A percentile compares a stretch with the other conserved stretches of the same genome.
These are phyloP conservation scores for Hyles lineata DNA, from an alignment of 2,888 invertebrate genomes.

Conservation along the genomic window DNA sequence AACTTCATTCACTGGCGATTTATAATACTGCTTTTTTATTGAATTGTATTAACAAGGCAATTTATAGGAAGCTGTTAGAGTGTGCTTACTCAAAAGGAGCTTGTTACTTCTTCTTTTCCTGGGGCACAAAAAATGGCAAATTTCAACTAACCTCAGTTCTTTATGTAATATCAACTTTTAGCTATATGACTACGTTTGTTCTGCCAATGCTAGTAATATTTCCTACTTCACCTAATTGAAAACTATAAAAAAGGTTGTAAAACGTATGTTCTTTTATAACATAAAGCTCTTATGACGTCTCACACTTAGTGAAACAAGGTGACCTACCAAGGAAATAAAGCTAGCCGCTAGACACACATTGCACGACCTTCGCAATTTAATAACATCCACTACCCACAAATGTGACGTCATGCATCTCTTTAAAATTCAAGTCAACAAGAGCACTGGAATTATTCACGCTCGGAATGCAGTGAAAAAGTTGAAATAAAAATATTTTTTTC, in stretches of 20 bases:
- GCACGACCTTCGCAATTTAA: not conserved
- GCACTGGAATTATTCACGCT: slow-evolving; percentile 1
- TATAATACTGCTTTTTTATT: not conserved
- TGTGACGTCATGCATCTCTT: not conserved
- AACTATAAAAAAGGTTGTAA: no score
- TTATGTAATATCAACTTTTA: no score
- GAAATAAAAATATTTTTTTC: not conserved
- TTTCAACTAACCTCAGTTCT: no score
- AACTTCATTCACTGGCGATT: not conserved
- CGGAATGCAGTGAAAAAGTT: not conserved
- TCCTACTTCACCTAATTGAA: no score
- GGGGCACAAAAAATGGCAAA: no score
- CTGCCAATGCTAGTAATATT: no score
- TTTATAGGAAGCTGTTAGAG: not conserved
- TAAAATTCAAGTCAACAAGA: not conserved
- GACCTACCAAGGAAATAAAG: not conserved
- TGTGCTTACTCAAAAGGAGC: no score
- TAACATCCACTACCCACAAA: not conserved
- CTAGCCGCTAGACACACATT: not conserved
- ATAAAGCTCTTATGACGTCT: no score
- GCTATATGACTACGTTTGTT: no score
- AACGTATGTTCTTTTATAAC: no score
- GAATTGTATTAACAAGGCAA: not conserved
- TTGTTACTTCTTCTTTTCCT: no score
- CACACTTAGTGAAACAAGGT: not conserved